Conservation (phyloP, 2,113 vertebrate genomes). For the Illadopsis cleaveri region DNA sequence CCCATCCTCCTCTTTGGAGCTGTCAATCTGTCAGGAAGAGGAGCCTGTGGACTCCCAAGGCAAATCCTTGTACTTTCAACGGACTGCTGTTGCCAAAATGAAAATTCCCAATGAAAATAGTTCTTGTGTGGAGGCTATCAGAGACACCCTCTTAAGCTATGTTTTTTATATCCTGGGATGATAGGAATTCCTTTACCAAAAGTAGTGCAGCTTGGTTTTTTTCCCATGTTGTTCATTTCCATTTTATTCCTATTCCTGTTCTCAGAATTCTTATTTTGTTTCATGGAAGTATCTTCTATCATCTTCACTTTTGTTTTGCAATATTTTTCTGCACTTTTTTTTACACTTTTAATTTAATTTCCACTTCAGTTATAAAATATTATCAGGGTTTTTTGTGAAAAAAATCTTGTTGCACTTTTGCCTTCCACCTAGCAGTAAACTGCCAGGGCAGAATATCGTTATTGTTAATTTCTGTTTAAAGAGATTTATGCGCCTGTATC, state of each 20-base stretch:
- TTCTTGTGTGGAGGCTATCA: background rate
- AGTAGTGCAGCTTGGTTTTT: background rate
- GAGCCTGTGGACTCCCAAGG: background rate
- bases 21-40: background rate
- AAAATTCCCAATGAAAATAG: conserved; percentile 26
- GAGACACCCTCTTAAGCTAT: background rate
- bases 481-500: background rate
- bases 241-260: background rate
- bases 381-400: background rate
- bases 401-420: background rate
- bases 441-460: background rate
- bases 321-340: background rate
- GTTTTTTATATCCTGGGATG: conserved; percentile 11
- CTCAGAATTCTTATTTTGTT: background rate
- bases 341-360: background rate
- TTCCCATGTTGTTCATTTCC: background rate
- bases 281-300: background rate
- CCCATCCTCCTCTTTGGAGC: conserved; percentile 18
- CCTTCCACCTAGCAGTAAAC: background rate
- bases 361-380: background rate
- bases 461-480: background rate
- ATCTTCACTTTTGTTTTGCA: background rate
- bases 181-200: conserved; percentile 22
- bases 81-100: conserved; percentile 2
- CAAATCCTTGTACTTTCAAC: conserved; percentile 32